phyloP scores from a whole-genome alignment of 2,888 invertebrate genomes.

The Tryphoninae sp. region DNA sequence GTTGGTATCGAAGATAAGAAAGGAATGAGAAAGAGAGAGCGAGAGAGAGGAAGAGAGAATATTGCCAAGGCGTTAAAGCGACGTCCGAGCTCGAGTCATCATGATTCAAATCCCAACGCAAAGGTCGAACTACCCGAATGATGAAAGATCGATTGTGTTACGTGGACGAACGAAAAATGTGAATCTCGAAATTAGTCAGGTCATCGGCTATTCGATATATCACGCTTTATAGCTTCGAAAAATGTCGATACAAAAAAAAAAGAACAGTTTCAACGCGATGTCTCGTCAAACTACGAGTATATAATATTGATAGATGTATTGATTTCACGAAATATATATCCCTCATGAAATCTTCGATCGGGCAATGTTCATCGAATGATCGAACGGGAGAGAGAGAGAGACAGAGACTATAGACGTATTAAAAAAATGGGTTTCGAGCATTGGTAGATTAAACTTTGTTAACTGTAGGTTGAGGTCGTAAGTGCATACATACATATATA shows the following conservation, averaged over 20 bases:
- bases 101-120: constrained; percentile 45
- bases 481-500: constrained; percentile 6
- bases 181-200: constrained; percentile 62
- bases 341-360: background rate
- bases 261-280: constrained; percentile 36
- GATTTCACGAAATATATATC: constrained; percentile 39
- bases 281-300: constrained; percentile 7
- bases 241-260: constrained; percentile 28
- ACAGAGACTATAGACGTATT: constrained; percentile 4
- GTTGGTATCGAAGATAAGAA: constrained; percentile 28
- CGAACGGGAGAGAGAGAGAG: constrained; percentile 15
- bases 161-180: constrained; percentile 57
- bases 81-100: constrained; percentile 62
- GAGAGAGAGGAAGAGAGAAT: constrained; percentile 33
- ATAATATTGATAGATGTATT: constrained; percentile 6
- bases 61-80: constrained; percentile 63
- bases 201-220: constrained; percentile 61
- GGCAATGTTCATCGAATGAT: constrained; percentile 25
- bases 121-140: constrained; percentile 45
- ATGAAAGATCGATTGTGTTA: constrained; percentile 62
- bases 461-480: constrained; percentile 10
- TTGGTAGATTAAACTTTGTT: background rate
- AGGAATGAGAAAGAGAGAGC: constrained; percentile 21
- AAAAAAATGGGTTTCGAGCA: background rate
- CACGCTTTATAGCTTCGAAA: constrained; percentile 52